Evolutionary conservation across 2,113 vertebrate species (phyloP), one percentile per base, ranked within the genome.

Genomic region (Ellobius talpinus): DNA sequence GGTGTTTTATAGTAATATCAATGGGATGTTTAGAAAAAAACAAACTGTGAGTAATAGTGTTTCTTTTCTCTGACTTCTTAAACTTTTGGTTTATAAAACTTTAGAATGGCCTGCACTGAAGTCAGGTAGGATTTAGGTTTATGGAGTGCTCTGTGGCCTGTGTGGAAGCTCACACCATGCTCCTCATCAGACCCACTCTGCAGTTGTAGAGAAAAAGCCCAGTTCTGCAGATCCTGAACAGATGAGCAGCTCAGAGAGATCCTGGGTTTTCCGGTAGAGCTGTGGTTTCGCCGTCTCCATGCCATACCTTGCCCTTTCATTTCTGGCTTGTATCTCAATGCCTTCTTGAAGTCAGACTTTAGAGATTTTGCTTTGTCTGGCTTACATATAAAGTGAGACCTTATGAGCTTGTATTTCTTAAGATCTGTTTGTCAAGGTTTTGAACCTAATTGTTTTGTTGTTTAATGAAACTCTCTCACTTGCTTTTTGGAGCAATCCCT

Each of bases 401-500:
- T 95, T 90, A 73, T 68, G 95, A 97, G 39, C 81, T 96, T 96
- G 89, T 98, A 97, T 73, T 96, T 94, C 85, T 89, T 97, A 96
- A 97, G 96, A 95, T 96, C 89, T 97, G 90, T 93, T 93, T 96
- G 92, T 85, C 0, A 87, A 87, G 96, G 96, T 98, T 97, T 98
- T 96, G 97, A 96, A 97, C 86, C 79, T 97, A 93, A 97, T 98
- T 98, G 96, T 98, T 97, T 97, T 89, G 96, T 97, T 97, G 93
- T 98, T 94, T 96, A 98, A 97, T 96, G 96, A 97, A 98, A 97
- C 97, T 97, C 95, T 95, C 94, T 89, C 97, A 95, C 95, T 97
- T 96, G 96, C 94, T 97, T 97, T 98, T 97, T 97, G 96, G 87
- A 96, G 52, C 50, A 97, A 55, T 90, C 92, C 55, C 58, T 94